Evolutionary conservation across 2,113 vertebrate species (phyloP).

Genomic region (Cheirogaleus medius): DNA sequence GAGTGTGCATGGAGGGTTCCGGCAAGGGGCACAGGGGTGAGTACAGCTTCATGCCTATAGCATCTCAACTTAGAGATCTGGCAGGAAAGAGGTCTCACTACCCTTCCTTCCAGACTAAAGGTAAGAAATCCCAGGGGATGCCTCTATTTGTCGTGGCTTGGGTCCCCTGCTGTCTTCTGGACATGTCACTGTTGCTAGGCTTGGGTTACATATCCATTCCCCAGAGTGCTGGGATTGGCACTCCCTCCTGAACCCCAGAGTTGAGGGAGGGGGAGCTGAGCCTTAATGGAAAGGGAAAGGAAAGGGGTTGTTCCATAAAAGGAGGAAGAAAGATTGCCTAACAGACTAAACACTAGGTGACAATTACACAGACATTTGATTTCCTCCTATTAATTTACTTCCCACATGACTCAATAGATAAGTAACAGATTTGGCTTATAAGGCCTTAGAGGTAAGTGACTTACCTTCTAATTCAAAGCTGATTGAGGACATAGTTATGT

Average conservation of each 20-base stretch:
- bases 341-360: not conserved
- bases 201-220: not conserved
- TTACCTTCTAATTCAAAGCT: not conserved
- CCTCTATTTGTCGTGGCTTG: not conserved
- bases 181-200: not conserved
- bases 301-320: not conserved
- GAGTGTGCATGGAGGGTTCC: not conserved
- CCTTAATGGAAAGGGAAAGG: not conserved
- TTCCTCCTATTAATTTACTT: not conserved
- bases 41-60: not conserved
- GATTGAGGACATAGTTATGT: not conserved
- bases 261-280: not conserved
- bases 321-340: not conserved
- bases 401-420: not conserved
- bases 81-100: not conserved
- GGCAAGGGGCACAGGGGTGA: accelerated
- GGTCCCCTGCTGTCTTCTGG: not conserved
- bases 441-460: not conserved
- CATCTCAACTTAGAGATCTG: not conserved
- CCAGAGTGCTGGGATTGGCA: not conserved
- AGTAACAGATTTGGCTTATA: not conserved
- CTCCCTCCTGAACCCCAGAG: not conserved
- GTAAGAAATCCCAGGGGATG: not conserved
- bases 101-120: not conserved
- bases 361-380: not conserved